Evolutionary conservation across 1,140 invertebrate species (phyloP).

Genomic region (Adoxophyes honmai): DNA sequence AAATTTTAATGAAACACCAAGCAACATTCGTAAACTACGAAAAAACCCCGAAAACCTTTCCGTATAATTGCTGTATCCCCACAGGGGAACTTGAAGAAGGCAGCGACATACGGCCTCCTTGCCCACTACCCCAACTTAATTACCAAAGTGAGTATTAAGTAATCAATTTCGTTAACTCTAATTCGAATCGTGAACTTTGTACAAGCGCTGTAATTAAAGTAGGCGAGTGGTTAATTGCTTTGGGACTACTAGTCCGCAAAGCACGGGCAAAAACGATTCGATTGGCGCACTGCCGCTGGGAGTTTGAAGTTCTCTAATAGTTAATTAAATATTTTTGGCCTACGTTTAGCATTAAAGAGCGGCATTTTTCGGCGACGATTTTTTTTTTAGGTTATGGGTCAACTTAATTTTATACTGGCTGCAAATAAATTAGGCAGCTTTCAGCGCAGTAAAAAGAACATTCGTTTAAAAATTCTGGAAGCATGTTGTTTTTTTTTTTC

Average conservation of each 20-base stretch:
- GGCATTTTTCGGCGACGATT: too few species aligned
- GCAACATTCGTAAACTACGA: not conserved
- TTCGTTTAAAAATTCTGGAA: too few species aligned
- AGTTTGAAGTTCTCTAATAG: too few species aligned
- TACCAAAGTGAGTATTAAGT: constrained; percentile 9
- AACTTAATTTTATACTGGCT: too few species aligned
- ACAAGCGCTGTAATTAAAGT: constrained; percentile 35
- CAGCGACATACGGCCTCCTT: not conserved
- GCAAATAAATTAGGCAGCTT: too few species aligned
- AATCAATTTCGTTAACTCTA: constrained; percentile 15
- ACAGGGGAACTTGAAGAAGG: not conserved
- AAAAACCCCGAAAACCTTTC: not conserved
- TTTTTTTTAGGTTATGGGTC: too few species aligned
- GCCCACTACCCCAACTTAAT: constrained; percentile 2
- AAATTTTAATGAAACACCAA: too few species aligned
- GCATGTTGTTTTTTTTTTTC: too few species aligned
- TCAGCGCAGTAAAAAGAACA: too few species aligned
- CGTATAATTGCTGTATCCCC: constrained; percentile 2
- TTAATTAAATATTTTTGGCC: too few species aligned
- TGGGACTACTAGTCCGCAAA: constrained; percentile 18
- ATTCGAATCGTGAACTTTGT: constrained; percentile 14
- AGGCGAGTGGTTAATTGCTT: constrained; percentile 27
- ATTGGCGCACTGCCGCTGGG: not conserved
- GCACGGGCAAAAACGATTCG: constrained; percentile 25
- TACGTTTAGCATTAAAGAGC: too few species aligned